phyloP scores from a whole-genome alignment of 2,113 vertebrate species.

The Miniopterus natalensis region DNA sequence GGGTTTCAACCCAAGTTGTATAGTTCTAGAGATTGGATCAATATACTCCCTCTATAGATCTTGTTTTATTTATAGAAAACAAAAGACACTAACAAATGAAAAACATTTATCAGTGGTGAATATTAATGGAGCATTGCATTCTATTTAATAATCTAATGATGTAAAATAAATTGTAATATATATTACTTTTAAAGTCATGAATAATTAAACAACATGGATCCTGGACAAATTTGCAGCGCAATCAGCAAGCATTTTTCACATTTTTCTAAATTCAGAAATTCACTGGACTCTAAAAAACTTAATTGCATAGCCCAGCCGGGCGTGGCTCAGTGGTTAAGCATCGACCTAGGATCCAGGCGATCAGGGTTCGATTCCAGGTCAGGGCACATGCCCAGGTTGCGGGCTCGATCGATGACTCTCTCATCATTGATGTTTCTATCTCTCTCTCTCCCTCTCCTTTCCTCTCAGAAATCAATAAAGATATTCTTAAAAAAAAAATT shows the following conservation, averaged over 20 bases:
- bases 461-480: no score
- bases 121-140: neutral
- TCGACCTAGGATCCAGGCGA: no score
- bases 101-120: neutral
- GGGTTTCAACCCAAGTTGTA: neutral
- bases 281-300: neutral
- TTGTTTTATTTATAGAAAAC: conserved; percentile 17
- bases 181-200: neutral
- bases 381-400: no score
- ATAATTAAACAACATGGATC: neutral
- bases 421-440: no score
- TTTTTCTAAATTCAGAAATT: conserved; percentile 57
- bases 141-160: conserved; percentile 7
- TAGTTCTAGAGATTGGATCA: neutral
- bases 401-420: no score
- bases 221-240: neutral
- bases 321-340: no score
- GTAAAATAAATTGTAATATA: conserved; percentile 16
- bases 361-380: no score
- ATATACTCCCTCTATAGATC: neutral
- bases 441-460: no score
- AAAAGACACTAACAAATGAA: neutral
- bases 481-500: neutral
- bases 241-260: neutral
- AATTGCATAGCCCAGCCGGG: no score